Percentiles rank a stretch among this genome's conserved stretches.
Conservation (phyloP, 2,888 invertebrate genomes). For the Dicyrtoma fusca region DNA sequence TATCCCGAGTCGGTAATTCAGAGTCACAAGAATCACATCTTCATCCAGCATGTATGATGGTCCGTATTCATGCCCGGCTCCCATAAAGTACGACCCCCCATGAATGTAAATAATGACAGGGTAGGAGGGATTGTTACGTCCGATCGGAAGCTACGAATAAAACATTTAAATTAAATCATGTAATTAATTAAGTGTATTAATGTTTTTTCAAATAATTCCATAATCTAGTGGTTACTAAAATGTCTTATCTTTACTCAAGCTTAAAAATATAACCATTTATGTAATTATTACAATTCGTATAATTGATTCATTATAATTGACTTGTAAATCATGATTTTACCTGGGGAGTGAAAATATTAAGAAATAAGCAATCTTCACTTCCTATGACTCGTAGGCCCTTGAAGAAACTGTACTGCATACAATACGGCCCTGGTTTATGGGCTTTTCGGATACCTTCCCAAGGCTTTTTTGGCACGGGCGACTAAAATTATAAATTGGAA, state of each 20-base stretch:
- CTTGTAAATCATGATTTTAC: too few relatives aligned
- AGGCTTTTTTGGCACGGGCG: constrained; percentile 40
- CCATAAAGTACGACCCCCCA: constrained; percentile 51
- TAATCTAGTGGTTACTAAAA: too few relatives aligned
- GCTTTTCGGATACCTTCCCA: constrained; percentile 44
- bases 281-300: too few relatives aligned
- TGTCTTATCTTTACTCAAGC: too few relatives aligned
- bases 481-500: too few relatives aligned
- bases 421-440: constrained; percentile 44
- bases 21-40: constrained; percentile 40
- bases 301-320: too few relatives aligned
- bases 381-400: constrained; percentile 44
- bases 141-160: constrained; percentile 27
- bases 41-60: constrained; percentile 37
- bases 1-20: constrained; percentile 41
- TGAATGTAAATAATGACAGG: constrained; percentile 46
- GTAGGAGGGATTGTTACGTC: constrained; percentile 37
- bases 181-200: too few relatives aligned
- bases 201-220: too few relatives aligned
- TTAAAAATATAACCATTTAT: too few relatives aligned
- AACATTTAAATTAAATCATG: too few relatives aligned
- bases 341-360: constrained; percentile 44
- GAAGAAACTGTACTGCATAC: constrained; percentile 41
- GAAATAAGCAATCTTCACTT: constrained; percentile 42
- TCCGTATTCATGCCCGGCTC: constrained; percentile 41